Evolutionary conservation across 2,113 vertebrate species (phyloP).

Genomic region (Pomatorhinus ruficollis): DNA sequence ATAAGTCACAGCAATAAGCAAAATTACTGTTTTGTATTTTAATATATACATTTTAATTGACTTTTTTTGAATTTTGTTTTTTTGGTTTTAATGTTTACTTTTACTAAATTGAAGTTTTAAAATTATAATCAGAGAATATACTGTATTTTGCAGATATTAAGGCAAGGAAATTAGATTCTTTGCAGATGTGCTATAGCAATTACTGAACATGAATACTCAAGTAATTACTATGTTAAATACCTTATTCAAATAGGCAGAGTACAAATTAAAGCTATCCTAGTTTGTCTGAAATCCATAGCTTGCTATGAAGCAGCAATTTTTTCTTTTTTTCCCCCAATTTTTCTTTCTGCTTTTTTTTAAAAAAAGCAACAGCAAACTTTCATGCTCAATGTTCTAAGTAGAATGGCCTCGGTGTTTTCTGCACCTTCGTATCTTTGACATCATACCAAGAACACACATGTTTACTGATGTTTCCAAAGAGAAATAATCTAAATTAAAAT

Average conservation of each 20-base stretch:
- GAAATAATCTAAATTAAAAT: background rate
- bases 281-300: background rate
- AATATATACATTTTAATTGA: background rate
- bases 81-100: background rate
- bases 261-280: slow-evolving; percentile 43
- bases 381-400: background rate
- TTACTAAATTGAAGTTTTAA: slow-evolving; percentile 6
- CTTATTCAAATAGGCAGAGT: slow-evolving; percentile 41
- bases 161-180: slow-evolving; percentile 24
- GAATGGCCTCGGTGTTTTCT: background rate
- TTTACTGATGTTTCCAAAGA: background rate
- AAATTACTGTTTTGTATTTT: slow-evolving; percentile 34
- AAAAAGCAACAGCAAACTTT: background rate
- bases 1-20: background rate
- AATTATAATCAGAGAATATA: background rate
- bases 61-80: background rate
- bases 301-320: background rate
- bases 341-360: background rate
- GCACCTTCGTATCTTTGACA: background rate
- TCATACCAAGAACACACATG: background rate
- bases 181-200: slow-evolving; percentile 58
- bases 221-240: slow-evolving; percentile 65
- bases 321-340: background rate
- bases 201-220: slow-evolving; percentile 58
- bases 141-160: slow-evolving; percentile 27